A percentile compares a stretch with the other conserved stretches of the same genome.
phyloP scores from a whole-genome alignment of 2,888 invertebrate species.

The Calliscelio sp. region DNA sequence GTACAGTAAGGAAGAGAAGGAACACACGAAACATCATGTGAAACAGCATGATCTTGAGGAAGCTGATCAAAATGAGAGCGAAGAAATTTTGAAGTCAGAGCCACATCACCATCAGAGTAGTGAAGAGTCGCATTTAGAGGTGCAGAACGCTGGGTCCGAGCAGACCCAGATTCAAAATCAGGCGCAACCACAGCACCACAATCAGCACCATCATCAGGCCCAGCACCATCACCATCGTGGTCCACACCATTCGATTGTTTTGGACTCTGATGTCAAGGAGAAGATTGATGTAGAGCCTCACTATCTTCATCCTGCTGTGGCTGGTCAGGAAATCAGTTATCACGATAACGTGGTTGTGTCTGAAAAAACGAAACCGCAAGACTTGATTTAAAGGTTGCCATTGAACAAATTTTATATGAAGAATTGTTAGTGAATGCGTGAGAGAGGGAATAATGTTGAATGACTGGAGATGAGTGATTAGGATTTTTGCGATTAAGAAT shows the following conservation, averaged over 20 bases:
- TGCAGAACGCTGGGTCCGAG: conserved; percentile 8
- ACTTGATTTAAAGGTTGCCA: conserved; percentile 75
- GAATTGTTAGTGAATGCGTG: not conserved
- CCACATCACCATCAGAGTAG: conserved; percentile 55
- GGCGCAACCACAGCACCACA: conserved; percentile 79
- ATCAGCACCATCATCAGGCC: conserved; percentile 77
- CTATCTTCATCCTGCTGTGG: conserved; percentile 88
- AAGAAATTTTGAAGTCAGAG: conserved; percentile 57
- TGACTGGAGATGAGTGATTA: conserved; percentile 26
- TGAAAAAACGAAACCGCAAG: conserved; percentile 83
- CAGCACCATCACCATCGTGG: conserved; percentile 84
- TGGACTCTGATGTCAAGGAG: conserved; percentile 87
- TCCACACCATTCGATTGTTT: conserved; percentile 87
- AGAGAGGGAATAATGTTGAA: not conserved
- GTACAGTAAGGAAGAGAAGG: conserved; percentile 76
- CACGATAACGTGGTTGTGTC: conserved; percentile 83
- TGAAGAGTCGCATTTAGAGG: conserved; percentile 69
- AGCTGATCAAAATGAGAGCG: conserved; percentile 75
- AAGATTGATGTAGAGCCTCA: conserved; percentile 88
- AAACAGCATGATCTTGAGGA: conserved; percentile 62
- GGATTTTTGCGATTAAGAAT: conserved; percentile 61
- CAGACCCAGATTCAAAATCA: conserved; percentile 84
- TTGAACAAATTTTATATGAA: not conserved
- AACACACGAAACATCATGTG: conserved; percentile 73
- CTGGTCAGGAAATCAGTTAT: conserved; percentile 88